Evolutionary conservation across 2,888 invertebrate genomes (phyloP).

Genomic region (Cabera pusaria): DNA sequence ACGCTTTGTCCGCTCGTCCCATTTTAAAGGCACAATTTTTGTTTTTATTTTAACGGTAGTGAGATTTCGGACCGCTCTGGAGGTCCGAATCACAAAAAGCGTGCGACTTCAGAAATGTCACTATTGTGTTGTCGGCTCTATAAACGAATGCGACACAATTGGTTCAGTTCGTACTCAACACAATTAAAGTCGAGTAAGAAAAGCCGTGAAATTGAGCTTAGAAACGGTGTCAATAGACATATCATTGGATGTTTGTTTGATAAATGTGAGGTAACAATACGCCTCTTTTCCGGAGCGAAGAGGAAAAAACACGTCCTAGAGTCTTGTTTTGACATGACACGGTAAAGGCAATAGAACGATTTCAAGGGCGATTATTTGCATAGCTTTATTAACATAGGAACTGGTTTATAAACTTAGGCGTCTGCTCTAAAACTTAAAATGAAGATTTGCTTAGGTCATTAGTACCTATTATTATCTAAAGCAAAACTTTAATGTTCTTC

Average conservation of each 20-base stretch:
- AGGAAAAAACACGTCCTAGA: too few species aligned
- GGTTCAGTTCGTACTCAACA: slow-evolving; percentile 48
- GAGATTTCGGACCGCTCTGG: slow-evolving; percentile 50
- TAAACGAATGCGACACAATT: slow-evolving; percentile 57
- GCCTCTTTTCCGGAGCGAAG: slow-evolving; percentile 57
- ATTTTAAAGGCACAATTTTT: slow-evolving; percentile 56
- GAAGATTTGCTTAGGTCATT: too few species aligned
- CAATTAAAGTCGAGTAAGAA: slow-evolving; percentile 60
- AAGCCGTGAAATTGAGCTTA: slow-evolving; percentile 69
- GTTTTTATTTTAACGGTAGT: slow-evolving; percentile 77
- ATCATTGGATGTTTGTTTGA: slow-evolving; percentile 67
- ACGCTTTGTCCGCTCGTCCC: slow-evolving; percentile 52
- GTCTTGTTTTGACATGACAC: slow-evolving; percentile 43
- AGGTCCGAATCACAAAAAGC: slow-evolving; percentile 66
- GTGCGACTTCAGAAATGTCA: slow-evolving; percentile 60
- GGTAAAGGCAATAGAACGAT: slow-evolving; percentile 40
- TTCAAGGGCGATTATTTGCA: slow-evolving; percentile 35
- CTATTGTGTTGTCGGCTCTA: slow-evolving; percentile 59
- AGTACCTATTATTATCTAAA: too few species aligned
- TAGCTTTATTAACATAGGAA: too few species aligned
- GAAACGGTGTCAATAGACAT: slow-evolving; percentile 61
- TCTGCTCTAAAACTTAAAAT: too few species aligned
- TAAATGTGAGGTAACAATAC: slow-evolving; percentile 73
- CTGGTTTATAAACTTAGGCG: slow-evolving; percentile 13
- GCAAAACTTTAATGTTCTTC: too few species aligned